These are phyloP conservation scores for Zophobas morio DNA, from an alignment of 1,140 invertebrate genomes.

Conservation along the genomic window DNA sequence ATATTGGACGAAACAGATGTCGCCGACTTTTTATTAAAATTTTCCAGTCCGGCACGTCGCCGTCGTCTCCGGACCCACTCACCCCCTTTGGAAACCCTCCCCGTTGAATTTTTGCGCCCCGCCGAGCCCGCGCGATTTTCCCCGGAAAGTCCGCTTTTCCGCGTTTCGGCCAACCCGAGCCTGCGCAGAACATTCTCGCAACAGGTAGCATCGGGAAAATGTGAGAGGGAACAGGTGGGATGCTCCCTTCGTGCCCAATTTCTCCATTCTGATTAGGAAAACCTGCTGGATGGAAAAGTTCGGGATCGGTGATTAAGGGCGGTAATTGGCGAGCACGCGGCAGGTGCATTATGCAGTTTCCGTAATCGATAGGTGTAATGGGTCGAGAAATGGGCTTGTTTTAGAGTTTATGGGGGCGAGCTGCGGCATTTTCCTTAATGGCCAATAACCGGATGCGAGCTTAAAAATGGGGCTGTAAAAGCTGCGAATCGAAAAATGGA, in stretches of 20 bases:
- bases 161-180: not conserved
- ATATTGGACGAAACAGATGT: slow-evolving; percentile 33
- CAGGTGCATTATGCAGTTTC: too few species aligned
- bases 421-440: slow-evolving; percentile 22
- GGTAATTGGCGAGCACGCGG: too few species aligned
- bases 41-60: not conserved
- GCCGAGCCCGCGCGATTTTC: not conserved
- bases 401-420: slow-evolving; percentile 1
- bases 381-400: not conserved
- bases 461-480: slow-evolving; percentile 29
- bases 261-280: not conserved
- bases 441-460: slow-evolving; percentile 19
- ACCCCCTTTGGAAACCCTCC: not conserved
- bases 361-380: too few species aligned
- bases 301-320: too few species aligned
- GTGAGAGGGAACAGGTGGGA: slow-evolving; percentile 43
- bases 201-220: slow-evolving; percentile 47
- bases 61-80: too few species aligned
- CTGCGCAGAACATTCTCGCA: slow-evolving; percentile 40
- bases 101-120: not conserved
- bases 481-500: not conserved
- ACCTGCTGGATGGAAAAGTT: too few species aligned
- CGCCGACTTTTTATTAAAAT: slow-evolving; percentile 9
- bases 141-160: slow-evolving; percentile 22
- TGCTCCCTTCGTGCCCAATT: slow-evolving; percentile 17